A percentile compares a stretch with the other conserved stretches of the same genome.
These are phyloP conservation scores for Galemys pyrenaicus DNA, from an alignment of 2,113 vertebrate species.

Conservation along the genomic window DNA sequence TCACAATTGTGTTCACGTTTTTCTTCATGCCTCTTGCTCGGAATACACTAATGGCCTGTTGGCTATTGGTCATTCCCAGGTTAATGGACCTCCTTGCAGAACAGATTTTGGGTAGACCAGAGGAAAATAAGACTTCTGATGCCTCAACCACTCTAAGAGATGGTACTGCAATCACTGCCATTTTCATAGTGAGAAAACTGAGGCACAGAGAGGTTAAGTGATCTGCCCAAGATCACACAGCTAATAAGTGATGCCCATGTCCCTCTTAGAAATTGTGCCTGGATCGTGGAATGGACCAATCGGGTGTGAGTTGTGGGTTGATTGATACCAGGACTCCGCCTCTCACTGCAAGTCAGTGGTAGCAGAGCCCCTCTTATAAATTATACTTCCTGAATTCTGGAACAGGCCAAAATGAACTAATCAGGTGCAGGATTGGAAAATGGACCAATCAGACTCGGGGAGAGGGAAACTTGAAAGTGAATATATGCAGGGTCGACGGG, in stretches of 20 bases:
- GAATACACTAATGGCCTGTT: background rate
- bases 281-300: too few relatives aligned
- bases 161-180: background rate
- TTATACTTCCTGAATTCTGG: too few relatives aligned
- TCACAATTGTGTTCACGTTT: background rate
- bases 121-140: background rate
- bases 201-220: background rate
- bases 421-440: too few relatives aligned
- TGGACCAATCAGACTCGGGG: too few relatives aligned
- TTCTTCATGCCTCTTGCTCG: background rate
- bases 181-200: background rate
- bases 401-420: too few relatives aligned
- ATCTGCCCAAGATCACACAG: background rate
- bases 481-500: too few relatives aligned
- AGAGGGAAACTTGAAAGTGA: too few relatives aligned
- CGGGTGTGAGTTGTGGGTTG: too few relatives aligned
- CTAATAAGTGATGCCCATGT: background rate
- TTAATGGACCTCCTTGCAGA: background rate
- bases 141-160: background rate
- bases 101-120: background rate
- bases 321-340: too few relatives aligned
- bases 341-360: too few relatives aligned
- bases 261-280: too few relatives aligned
- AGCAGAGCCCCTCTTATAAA: too few relatives aligned
- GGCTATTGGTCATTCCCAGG: background rate